Conservation (phyloP, 1,140 invertebrate species). For the Melipona quadrifasciata region DNA sequence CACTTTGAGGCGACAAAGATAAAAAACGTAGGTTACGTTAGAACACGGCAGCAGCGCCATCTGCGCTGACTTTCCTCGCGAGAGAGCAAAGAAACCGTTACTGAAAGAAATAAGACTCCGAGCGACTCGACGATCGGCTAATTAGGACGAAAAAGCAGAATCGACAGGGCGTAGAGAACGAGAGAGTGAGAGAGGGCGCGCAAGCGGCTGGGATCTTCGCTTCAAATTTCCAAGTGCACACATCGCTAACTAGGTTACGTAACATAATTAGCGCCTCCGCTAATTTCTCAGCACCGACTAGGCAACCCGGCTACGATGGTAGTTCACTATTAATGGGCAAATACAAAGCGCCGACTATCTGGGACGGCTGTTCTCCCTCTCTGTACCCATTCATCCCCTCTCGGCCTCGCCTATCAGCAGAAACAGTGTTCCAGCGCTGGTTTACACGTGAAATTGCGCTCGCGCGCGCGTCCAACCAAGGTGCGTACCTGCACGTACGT, state of each 20-base stretch:
- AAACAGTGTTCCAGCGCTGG: neutral
- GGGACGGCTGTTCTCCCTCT: slow-evolving; percentile 53
- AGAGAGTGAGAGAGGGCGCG: neutral
- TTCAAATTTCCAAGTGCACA: slow-evolving; percentile 72
- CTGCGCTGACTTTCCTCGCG: neutral
- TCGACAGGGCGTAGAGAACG: neutral
- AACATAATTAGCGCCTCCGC: slow-evolving; percentile 78
- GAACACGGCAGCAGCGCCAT: neutral
- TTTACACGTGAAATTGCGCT: slow-evolving; percentile 19
- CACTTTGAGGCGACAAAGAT: no score
- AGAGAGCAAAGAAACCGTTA: neutral
- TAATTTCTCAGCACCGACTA: slow-evolving; percentile 77
- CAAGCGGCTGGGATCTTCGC: slow-evolving; percentile 56
- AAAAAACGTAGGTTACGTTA: neutral
- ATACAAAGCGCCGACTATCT: slow-evolving; percentile 78
- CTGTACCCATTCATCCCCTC: neutral
- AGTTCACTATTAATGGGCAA: slow-evolving; percentile 79
- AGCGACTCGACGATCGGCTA: slow-evolving; percentile 34
- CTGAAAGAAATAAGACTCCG: neutral
- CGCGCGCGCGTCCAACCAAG: neutral
- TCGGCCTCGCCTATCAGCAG: slow-evolving; percentile 28
- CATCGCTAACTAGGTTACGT: slow-evolving; percentile 77
- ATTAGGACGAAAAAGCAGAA: slow-evolving; percentile 60
- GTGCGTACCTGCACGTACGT: neutral
- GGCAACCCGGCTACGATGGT: slow-evolving; percentile 73